Base-by-base conservation (phyloP, 2,888 invertebrate species). In the Dorcus parallelipipedus region DNA sequence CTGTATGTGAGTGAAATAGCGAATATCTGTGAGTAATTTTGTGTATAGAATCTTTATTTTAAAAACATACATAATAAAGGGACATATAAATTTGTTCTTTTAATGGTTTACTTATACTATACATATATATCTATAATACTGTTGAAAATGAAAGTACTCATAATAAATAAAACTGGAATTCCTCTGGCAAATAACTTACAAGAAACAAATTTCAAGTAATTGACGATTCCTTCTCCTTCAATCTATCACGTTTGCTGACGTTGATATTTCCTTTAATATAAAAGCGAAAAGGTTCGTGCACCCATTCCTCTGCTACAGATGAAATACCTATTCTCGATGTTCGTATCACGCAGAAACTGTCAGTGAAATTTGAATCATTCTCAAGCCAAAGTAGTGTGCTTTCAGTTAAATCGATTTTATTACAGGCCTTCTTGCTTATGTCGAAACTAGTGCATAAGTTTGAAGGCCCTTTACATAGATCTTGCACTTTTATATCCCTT, bases 391-490 rank as follows among this genome's bases (percentile, higher is more conserved):
- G 66, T 20, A 68, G 64, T 40, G 79, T 71, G 68, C 79, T 82
- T 3, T 74, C 72, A 42, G 76, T 74, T 66, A 88, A 68, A 73
- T 86, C 81, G 55, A 79, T 64, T 72, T 82, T 79, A 71, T 88
- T 86, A 56, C 82, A 81, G 41, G 74, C 75, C 23, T 75, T 75
- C 71, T 83, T 86, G 5, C 77, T 79, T 51, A 90, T 84, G 56
- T 80, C 73, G 65, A 88, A 79, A 17, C 87, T 82, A 58, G 86
- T 84, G 65, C 89, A 90, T 8, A 90, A 73, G 74, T 90, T 90
- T 6, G 88, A 84, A 2, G 90, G 90, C 0, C 90, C 90, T 74
- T 87, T 88, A 59, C 87, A 85, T 9, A 90, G 72, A 61, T 88
- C 83, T 52, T 82, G 17, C 2, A 45, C 14, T 41, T 59, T 59